Evolutionary conservation across 92 coral and sea anemone species (phyloP).

Genomic region (Porites divaricata): DNA sequence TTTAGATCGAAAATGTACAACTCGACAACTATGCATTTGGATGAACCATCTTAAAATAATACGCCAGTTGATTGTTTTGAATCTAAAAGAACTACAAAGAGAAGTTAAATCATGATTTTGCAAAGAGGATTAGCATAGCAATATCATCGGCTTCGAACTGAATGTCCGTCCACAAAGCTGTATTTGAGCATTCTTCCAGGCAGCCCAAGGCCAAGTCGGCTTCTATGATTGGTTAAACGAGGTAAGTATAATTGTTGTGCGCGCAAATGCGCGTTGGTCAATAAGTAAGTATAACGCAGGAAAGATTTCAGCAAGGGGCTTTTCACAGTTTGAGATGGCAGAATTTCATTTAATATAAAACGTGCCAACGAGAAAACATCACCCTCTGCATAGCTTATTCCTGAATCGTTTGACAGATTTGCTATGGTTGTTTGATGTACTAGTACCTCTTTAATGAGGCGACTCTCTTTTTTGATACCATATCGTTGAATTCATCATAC

Average conservation of each 20-base stretch:
- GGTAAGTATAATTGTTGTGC: not conserved
- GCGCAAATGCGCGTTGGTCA: not conserved
- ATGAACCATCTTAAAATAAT: not conserved
- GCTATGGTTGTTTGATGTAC: no score
- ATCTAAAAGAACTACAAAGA: not conserved
- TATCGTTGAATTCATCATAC: not conserved
- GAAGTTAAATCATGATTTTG: not conserved
- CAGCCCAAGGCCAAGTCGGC: not conserved
- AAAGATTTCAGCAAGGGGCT: conserved; percentile 27
- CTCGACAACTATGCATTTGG: not conserved
- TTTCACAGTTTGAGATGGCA: not conserved
- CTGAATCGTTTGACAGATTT: not conserved
- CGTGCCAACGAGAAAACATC: not conserved
- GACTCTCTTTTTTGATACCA: no score
- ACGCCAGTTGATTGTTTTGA: not conserved
- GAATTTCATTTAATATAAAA: not conserved
- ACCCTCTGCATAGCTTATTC: not conserved
- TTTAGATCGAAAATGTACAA: conserved; percentile 6
- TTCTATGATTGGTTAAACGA: conserved; percentile 16
- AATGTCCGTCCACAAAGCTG: conserved; percentile 8
- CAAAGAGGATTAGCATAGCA: not conserved
- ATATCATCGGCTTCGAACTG: conserved; percentile 11
- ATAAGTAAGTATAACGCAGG: not conserved
- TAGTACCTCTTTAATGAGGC: no score
- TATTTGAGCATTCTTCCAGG: not conserved